phyloP scores from a whole-genome alignment of 2,113 vertebrate genomes.

The Atrichornis clamosus region DNA sequence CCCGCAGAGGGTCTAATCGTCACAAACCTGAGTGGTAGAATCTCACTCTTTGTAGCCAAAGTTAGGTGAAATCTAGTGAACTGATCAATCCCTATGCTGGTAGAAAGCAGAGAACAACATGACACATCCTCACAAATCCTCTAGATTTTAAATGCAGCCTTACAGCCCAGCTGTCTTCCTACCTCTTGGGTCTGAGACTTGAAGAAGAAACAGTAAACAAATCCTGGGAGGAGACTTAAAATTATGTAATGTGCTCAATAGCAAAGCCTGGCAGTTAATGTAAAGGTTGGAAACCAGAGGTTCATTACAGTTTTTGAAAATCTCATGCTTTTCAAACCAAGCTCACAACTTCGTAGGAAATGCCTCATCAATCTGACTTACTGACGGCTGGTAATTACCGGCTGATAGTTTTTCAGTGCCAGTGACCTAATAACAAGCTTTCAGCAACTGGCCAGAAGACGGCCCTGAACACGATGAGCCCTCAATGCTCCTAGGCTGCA shows the following conservation, averaged over 20 bases:
- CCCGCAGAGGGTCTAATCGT: not conserved
- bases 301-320: not conserved
- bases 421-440: not conserved
- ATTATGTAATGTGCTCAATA: not conserved
- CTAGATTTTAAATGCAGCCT: not conserved
- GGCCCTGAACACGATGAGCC: fast-evolving
- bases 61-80: not conserved
- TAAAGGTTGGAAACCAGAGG: not conserved
- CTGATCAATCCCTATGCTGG: not conserved
- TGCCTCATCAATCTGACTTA: not conserved
- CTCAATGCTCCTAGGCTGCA: fast-evolving
- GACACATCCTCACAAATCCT: not conserved
- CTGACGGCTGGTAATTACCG: not conserved
- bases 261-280: not conserved
- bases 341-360: not conserved
- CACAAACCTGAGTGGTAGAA: not conserved
- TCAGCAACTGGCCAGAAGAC: not conserved
- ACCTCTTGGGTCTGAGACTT: not conserved
- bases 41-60: not conserved
- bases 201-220: not conserved
- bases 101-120: not conserved
- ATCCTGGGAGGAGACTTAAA: not conserved
- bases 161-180: not conserved
- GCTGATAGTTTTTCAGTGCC: not conserved
- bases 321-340: not conserved